Evolutionary conservation across 1,140 invertebrate genomes (phyloP), one percentile per base, ranked within the genome.

Genomic region (Schlechtendalia chinensis): DNA sequence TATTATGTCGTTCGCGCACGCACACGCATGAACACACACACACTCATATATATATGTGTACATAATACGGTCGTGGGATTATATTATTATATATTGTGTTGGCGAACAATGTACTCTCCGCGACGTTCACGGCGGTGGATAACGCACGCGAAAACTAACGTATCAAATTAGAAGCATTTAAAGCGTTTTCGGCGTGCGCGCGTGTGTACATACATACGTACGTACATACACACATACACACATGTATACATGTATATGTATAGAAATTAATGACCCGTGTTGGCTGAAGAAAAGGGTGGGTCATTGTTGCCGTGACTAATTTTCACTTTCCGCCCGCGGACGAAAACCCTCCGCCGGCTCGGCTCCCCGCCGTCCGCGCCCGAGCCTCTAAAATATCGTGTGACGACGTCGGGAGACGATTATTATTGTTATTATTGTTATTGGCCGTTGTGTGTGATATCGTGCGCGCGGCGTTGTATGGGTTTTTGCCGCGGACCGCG

Each of bases 111-210:
- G 45, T 69, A 69, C 67, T 69, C 39, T 47, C 16, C 22, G 65
- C 16, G 17, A 16, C 24, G 71, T 29, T 22, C 4, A 24, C 12
- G 54, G 29, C 19, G 65, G 50, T 1, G 27, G 53, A 45, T 61
- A n/a, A n/a, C n/a, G 75, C 54, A 50, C 45, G 75, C 75, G 75
- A 79, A 79, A 79, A 79, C 39, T 27, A 79, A 61, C 75, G 75
- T 79, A 79, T 79, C 75, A 77, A 77, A 77, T 77, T 77, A 77
- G 74, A 58, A 79, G 56, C 75, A 63, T 79, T 79, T 79, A 79
- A 79, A 79, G 75, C 75, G 58, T 79, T 79, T 79, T 79, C 75
- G 47, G 75, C 45, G 75, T 63, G 58, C 58, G 39, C 32, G 32
- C 32, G 32, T 4, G 8, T n/a, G n/a, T n/a, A n/a, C n/a, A n/a